Conservation (phyloP, 2,113 vertebrate species). For the Ceyx melanurus region DNA sequence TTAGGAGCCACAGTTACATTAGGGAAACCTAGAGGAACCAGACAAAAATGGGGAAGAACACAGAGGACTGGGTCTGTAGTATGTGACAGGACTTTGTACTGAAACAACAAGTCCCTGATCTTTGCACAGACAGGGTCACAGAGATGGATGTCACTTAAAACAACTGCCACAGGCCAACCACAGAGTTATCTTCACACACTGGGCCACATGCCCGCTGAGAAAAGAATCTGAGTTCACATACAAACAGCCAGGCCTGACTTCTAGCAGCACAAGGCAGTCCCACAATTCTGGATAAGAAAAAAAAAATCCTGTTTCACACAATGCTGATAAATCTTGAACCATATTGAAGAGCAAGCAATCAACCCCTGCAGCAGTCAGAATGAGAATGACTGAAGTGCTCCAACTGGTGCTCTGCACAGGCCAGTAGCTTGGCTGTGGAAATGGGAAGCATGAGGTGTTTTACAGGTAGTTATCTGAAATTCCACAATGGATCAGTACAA, state of each 20-base stretch:
- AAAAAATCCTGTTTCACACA: neutral
- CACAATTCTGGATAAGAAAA: neutral
- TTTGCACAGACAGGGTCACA: neutral
- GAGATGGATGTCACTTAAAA: neutral
- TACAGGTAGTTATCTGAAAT: neutral
- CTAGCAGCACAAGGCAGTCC: neutral
- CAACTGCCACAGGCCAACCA: neutral
- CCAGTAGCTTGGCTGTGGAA: neutral
- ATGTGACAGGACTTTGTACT: neutral
- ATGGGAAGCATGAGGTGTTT: neutral
- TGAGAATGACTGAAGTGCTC: neutral
- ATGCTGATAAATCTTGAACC: neutral
- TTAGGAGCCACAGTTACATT: slow-evolving; percentile 89
- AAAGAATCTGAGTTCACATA: neutral
- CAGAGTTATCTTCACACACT: neutral
- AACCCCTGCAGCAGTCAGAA: neutral
- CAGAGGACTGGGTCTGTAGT: neutral
- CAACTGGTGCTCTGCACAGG: neutral
- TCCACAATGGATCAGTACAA: neutral
- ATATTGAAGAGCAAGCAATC: neutral
- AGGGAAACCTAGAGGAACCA: slow-evolving; percentile 81
- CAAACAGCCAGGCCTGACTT: neutral
- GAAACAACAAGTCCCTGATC: neutral
- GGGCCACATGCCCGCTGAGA: neutral
- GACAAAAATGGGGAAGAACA: slow-evolving; percentile 22